A percentile compares a stretch with the other conserved stretches of the same genome.
Evolutionary conservation across 2,797 vertebrate species (phyloP).

Genomic region (Manis crassicaudata): DNA sequence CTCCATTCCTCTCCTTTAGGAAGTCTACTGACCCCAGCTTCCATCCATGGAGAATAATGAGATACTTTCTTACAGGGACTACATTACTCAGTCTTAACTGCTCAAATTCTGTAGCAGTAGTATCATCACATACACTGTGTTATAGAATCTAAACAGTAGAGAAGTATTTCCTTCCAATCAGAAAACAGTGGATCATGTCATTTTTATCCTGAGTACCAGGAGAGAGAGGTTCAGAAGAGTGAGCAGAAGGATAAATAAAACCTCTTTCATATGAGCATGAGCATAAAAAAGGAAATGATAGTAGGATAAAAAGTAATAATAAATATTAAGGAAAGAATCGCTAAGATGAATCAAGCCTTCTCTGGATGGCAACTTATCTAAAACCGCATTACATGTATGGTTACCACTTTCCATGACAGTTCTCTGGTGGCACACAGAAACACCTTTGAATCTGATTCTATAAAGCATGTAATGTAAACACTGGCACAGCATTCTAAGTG

Average conservation of each 20-base stretch:
- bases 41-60: neutral
- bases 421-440: neutral
- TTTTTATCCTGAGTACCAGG: neutral
- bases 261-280: neutral
- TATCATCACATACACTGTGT: neutral
- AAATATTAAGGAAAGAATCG: conserved; percentile 17
- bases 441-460: neutral
- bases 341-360: neutral
- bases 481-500: neutral
- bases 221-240: neutral
- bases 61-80: neutral
- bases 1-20: neutral
- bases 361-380: neutral
- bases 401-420: neutral
- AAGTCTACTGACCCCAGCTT: neutral
- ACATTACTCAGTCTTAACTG: neutral
- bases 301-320: neutral
- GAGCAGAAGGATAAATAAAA: neutral
- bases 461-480: conserved; percentile 34
- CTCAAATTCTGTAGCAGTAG: neutral
- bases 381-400: neutral
- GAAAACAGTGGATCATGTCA: neutral
- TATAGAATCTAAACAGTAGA: neutral
- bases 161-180: neutral
- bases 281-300: neutral